phyloP scores from a whole-genome alignment of 2,888 invertebrate species.

The Caenorhabditis imperialis region DNA sequence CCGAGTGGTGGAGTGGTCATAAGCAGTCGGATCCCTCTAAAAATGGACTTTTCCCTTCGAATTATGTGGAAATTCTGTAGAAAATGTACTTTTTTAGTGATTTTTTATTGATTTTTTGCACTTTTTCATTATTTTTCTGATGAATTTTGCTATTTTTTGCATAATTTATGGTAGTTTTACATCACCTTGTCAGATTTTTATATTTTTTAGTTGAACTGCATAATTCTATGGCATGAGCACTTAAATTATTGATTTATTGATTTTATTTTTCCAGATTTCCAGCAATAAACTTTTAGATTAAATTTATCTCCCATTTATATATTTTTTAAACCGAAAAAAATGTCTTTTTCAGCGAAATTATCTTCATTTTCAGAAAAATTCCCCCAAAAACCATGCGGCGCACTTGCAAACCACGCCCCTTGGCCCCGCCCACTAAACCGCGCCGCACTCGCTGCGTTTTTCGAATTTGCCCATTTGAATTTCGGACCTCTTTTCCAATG shows the following conservation, averaged over 20 bases:
- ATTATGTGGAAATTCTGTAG: constrained; percentile 71
- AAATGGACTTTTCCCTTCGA: constrained; percentile 74
- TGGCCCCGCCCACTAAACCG: constrained; percentile 27
- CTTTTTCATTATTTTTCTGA: background rate
- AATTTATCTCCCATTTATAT: background rate
- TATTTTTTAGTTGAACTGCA: background rate
- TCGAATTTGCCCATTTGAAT: constrained; percentile 20
- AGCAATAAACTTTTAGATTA: background rate
- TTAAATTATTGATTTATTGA: background rate
- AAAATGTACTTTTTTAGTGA: no score
- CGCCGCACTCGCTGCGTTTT: no score
- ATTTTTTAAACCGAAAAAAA: no score
- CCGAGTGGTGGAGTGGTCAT: constrained; percentile 76
- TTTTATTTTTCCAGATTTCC: background rate
- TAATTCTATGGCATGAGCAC: background rate
- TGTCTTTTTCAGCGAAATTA: no score
- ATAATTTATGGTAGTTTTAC: background rate
- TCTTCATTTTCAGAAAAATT: no score
- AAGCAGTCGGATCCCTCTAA: constrained; percentile 39
- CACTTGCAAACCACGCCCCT: background rate
- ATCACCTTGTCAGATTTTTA: background rate
- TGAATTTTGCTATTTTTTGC: background rate
- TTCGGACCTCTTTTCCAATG: background rate
- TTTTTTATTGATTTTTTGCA: no score
- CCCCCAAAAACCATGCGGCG: constrained; percentile 13